Conservation (phyloP, 2,888 invertebrate genomes). For the Elysia crispata region DNA sequence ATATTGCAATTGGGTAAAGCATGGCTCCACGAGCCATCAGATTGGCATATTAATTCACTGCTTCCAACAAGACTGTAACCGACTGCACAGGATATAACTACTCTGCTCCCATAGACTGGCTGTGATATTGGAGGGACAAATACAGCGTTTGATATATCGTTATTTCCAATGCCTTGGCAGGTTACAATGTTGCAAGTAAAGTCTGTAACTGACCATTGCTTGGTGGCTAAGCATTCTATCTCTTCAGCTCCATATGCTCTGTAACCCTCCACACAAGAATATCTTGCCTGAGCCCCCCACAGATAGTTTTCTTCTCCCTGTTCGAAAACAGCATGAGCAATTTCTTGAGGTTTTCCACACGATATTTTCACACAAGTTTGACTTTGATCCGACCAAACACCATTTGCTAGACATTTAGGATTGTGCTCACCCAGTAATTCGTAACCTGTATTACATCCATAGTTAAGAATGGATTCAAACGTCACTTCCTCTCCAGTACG, state of each 20-base stretch:
- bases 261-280: slow-evolving; percentile 64
- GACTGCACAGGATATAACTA: slow-evolving; percentile 34
- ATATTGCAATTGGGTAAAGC: slow-evolving; percentile 67
- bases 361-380: slow-evolving; percentile 59
- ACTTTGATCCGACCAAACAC: slow-evolving; percentile 63
- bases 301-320: slow-evolving; percentile 1
- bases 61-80: slow-evolving; percentile 59
- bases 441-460: slow-evolving; percentile 69
- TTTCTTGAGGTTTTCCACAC: slow-evolving; percentile 59
- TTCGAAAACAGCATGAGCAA: slow-evolving; percentile 29
- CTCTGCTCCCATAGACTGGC: slow-evolving; percentile 72
- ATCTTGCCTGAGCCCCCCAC: slow-evolving; percentile 58
- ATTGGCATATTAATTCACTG: slow-evolving; percentile 60
- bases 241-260: slow-evolving; percentile 53
- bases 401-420: slow-evolving; percentile 66
- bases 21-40: slow-evolving; percentile 69
- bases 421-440: slow-evolving; percentile 60
- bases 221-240: slow-evolving; percentile 55
- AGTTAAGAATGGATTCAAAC: slow-evolving; percentile 48
- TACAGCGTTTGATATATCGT: too few relatives aligned
- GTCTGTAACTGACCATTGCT: slow-evolving; percentile 54
- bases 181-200: too few relatives aligned
- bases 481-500: background rate
- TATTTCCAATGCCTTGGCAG: too few relatives aligned
- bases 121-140: too few relatives aligned